Evolutionary conservation across 2,797 vertebrate species (phyloP), one percentile per base, ranked within the genome.

Genomic region (Lagothrix lagotricha): DNA sequence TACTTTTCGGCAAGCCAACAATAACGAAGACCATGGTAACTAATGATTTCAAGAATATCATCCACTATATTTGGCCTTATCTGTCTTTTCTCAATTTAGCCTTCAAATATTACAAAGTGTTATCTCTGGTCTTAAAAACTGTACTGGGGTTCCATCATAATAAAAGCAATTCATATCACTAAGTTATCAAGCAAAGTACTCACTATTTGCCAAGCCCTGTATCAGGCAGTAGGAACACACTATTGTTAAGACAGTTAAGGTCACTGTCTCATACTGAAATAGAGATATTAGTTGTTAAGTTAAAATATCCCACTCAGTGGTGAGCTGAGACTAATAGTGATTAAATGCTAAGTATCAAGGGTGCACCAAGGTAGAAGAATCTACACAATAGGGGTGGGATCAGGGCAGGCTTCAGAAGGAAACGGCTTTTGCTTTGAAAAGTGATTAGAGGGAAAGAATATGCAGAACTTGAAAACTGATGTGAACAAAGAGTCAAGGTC

Each of bases 21-120:
- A 89, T 48, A 86, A 96, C 76, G 26, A 97, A 93, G 91, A 24
- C 85, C 88, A 94, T 4, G 94, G 64, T 54, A 98, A 97, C 57
- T 81, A 96, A 39, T 44, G 61, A 93, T 90, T 64, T 95, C 58
- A 64, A 90, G 57, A 76, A 94, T 30, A 90, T 67, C 86, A 87
- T 61, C 67, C 72, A 20, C 58, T 67, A 48, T 89, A 79, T 73
- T 95, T 90, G 10, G 41, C 50, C 36, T 84, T 94, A 79, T 64
- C 36, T 87, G 41, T 89, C 54, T 88, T 64, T 91, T 83, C 57
- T 96, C 41, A 89, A 81, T 84, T 91, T 73, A 95, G 20, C 75
- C n/a, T 94, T 87, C 90, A 82, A 92, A 76, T 77, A 93, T 83
- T 70, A 73, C 44, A 64, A 92, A 95, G 10, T 39, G 8, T 67